Evolutionary conservation across 2,113 vertebrate genomes (phyloP), one percentile per base, ranked within the genome.

Genomic region (Hiodon tergisus): DNA sequence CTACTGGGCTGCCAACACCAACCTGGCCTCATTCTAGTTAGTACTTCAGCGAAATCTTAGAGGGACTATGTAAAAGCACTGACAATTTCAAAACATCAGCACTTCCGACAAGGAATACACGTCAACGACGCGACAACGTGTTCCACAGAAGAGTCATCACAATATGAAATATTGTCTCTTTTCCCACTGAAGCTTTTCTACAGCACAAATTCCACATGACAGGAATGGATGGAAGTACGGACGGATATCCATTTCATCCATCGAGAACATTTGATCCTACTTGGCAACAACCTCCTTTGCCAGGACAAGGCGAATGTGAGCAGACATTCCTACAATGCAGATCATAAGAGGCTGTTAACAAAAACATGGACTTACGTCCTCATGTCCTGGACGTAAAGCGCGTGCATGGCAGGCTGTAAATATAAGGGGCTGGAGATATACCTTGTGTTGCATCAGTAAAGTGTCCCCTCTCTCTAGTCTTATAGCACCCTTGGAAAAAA

Each of bases 61-160:
- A 47, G 51, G 69, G 16, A 82, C 80, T 79, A 57, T 72, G 69
- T 80, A 81, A 87, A 74, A 91, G 88, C 88, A 89, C 89, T 89
- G 89, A 88, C 80, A 84, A 80, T 82, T 84, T 82, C 84, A 86
- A 85, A 91, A 90, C 87, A 84, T 80, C 86, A 92, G 91, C 90
- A 92, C 90, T 92, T 91, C 88, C 11, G 48, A 72, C 69, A 57
- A 70, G 76, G 62, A 78, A 80, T 74, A 59, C 75, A 80, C 67
- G 76, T 81, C 67, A 75, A 85, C 76, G 52, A 51, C 59, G 71
- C 72, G 76, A 77, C 78, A 74, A 71, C 73, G 71, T 72, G 77
- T 75, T 75, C 74, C 74, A 71, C 72, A 76, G 48, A 78, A 59
- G 65, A 73, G 72, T 75, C 67, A 55, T 3, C 4, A 57, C 69